Base-by-base conservation (phyloP, 2,113 vertebrate genomes). In the Centropus unirufus region DNA sequence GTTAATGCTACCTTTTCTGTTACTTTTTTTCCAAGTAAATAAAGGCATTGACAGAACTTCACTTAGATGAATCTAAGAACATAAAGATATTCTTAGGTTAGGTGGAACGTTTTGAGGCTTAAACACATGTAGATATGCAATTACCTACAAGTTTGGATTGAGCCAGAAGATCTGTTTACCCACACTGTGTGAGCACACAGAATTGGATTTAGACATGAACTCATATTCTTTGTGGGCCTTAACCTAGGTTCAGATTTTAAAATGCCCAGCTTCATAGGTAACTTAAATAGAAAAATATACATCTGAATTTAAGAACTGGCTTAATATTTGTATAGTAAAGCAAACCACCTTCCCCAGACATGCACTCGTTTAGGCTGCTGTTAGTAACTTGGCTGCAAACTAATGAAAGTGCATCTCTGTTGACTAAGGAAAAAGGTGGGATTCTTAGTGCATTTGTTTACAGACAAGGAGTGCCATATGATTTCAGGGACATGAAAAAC, bases 161-260 rank as follows among this genome's bases (percentile, higher is more conserved):
- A 80, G 32, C 6, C 62, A 75, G 44, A 69, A 75, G 1, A 1
- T 62, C 30, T 64, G 8, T 34, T 54, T 67, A 87, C 19, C 14
- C 2, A 32, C 40, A 54, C 39, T 1, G 2, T 3, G 4, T 36
- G 5, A 47, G 4, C 23, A 57, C 1, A 6, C 4, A 87, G 34
- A 93, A 70, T 2, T 79, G 2, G 5, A 78, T 39, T 75, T 39
- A 81, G 29, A 84, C n/a, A 26, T 29, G 26, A 87, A 39, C 67
- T 74, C 2, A 8, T 21, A 20, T 16, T 58, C 34, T 86, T 62
- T 70, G n/a, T 44, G 26, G 32, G 59, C 18, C 29, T 70, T 59
- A 55, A 74, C 6, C 34, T 8, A 62, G 6, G 9, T 34, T 81
- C 40, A 77, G 42, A 34, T 81, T 14, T 78, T 24, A 87, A 89